These are phyloP conservation scores for Drosophila punjabiensis DNA, from an alignment of 1,140 invertebrate species.

Conservation along the genomic window DNA sequence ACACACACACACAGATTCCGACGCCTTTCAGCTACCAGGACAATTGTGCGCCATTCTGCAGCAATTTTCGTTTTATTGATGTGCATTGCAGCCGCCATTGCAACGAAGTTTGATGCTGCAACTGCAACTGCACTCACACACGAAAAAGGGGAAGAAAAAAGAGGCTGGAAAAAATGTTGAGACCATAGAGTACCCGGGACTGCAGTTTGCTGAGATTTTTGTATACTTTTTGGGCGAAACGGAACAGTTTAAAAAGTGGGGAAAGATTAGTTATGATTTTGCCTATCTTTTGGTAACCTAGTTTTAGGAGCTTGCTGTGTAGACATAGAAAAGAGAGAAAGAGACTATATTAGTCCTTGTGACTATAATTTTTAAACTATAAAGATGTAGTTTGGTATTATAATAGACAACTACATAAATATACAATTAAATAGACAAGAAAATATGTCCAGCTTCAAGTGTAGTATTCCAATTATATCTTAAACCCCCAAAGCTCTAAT, in stretches of 20 bases:
- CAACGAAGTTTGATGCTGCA: conserved; percentile 59
- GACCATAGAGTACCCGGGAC: neutral
- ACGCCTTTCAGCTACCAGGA: conserved; percentile 42
- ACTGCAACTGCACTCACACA: conserved; percentile 33
- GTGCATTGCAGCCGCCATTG: conserved; percentile 46
- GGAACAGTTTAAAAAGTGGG: neutral
- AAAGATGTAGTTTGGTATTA: no score
- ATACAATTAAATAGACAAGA: no score
- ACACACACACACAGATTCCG: conserved; percentile 29
- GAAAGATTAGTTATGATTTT: neutral
- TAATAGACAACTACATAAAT: no score
- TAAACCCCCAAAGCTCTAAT: no score
- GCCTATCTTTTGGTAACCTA: neutral
- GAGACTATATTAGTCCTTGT: no score
- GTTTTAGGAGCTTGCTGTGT: no score
- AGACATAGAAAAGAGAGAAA: neutral
- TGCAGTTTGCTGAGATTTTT: no score
- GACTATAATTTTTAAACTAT: no score
- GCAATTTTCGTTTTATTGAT: conserved; percentile 80
- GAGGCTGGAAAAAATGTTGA: no score
- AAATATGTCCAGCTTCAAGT: no score
- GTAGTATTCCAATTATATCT: no score
- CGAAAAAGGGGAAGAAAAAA: conserved; percentile 6
- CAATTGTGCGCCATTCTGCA: conserved; percentile 60
- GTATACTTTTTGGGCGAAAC: neutral